These are phyloP conservation scores for Halcyon leucocephala DNA, from an alignment of 2,797 vertebrate genomes.

Conservation along the genomic window DNA sequence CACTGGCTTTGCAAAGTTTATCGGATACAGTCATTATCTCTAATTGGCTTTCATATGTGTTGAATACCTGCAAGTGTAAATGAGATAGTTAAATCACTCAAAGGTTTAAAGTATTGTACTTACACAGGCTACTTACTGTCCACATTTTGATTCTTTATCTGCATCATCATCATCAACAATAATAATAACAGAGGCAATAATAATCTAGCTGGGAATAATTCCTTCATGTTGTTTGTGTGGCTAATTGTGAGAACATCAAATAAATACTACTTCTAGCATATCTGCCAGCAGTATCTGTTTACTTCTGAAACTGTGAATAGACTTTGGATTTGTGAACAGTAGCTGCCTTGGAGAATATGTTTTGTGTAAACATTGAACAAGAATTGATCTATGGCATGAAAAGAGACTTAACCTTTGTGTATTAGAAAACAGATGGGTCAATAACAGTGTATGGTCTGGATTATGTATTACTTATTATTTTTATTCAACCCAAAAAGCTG, in stretches of 20 bases:
- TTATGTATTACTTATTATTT: background rate
- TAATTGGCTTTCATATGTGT: background rate
- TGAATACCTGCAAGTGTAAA: background rate
- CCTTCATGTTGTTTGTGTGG: background rate
- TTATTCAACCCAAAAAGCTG: background rate
- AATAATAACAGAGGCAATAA: background rate
- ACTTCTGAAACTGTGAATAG: constrained; percentile 31
- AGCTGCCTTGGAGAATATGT: background rate
- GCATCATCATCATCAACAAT: background rate
- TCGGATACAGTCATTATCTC: background rate
- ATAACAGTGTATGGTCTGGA: background rate
- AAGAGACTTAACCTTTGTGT: background rate
- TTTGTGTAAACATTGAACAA: background rate
- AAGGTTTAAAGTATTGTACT: background rate
- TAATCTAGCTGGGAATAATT: background rate
- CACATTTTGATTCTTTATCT: constrained; percentile 10
- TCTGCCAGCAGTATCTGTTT: constrained; percentile 30
- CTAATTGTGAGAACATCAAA: constrained; percentile 16
- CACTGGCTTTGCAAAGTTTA: background rate
- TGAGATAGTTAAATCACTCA: background rate
- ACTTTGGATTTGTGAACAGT: background rate
- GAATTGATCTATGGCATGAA: background rate
- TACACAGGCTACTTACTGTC: background rate
- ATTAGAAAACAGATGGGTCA: background rate
- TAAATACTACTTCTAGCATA: constrained; percentile 3